phyloP scores from a whole-genome alignment of 2,888 invertebrate species.

The Campoplex nolae region DNA sequence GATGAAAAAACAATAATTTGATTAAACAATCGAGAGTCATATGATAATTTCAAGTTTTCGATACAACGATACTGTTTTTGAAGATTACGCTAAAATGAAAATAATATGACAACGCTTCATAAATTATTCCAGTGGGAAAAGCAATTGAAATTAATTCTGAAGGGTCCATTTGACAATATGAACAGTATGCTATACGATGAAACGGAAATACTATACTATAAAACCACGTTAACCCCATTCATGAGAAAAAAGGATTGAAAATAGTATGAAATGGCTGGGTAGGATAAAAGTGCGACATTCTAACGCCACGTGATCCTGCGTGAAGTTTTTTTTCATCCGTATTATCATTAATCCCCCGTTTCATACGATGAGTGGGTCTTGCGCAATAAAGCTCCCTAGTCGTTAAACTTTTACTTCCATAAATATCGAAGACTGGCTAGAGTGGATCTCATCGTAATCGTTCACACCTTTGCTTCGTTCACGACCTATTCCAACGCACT shows the following conservation, averaged over 20 bases:
- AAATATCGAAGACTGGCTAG: slow-evolving; percentile 36
- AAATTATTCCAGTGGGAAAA: background rate
- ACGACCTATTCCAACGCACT: slow-evolving; percentile 45
- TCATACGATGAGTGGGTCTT: background rate
- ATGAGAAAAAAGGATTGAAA: background rate
- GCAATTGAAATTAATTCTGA: background rate
- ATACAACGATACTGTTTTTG: background rate
- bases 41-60: background rate
- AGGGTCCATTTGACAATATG: background rate
- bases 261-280: background rate
- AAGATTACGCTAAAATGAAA: background rate
- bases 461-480: slow-evolving; percentile 31
- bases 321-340: background rate
- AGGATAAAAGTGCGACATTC: background rate
- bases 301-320: background rate
- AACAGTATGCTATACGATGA: background rate
- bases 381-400: background rate
- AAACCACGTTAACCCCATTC: background rate
- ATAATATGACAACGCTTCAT: background rate
- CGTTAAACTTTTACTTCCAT: slow-evolving; percentile 32
- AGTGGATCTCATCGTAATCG: background rate
- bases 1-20: background rate
- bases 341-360: slow-evolving; percentile 6
- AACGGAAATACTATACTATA: background rate
- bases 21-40: background rate